Base-by-base conservation (phyloP, 2,113 vertebrate species). In the Erythrocercus mccallii region DNA sequence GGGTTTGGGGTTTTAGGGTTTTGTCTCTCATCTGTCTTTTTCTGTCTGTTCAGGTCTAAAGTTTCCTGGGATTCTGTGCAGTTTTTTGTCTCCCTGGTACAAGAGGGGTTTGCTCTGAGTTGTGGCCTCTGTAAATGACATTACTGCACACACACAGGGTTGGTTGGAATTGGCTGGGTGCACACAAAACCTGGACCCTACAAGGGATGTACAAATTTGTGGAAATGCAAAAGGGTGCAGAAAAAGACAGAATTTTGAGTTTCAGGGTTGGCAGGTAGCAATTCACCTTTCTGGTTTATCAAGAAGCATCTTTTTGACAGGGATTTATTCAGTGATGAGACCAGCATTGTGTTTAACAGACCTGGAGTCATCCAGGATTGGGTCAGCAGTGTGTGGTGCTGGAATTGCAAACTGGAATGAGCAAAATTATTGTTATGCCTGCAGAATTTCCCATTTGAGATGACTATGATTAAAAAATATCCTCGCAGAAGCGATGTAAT, bases 191-290 rank as follows among this genome's bases (percentile, higher is more conserved):
- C 12, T 12, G 21, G 5, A 17, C 25, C 58, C 48, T 65, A 5
- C 25, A 33, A 27, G 15, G 33, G 20, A 2, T 12, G 0, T 12
- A n/a, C 35, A 50, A 17, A 47, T 24, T 4, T 0, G 1, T n/a
- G 30, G 76, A 35, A 56, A 25, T 33, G 21, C 44, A 28, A 4
- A 65, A 22, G 23, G n/a, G 16, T 16, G 24, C 4, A 20, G 54
- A 12, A 60, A 23, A 83, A 40, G 1, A 24, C 16, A 35, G 42
- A 23, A 18, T 38, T 48, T 24, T 3, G 28, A 17, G 7, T 37
- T 25, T 23, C 33, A n/a, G 31, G 48, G 7, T 23, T 40, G 53
- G 19, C 37, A 44, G 62, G 48, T 19, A 37, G 11, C 10, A 74
- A 69, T 45, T 88, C 62, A 33, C 37, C 37, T 82, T 25, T 27